Base-by-base conservation (phyloP, 2,797 vertebrate species). In the Sebastes taczanowskii region DNA sequence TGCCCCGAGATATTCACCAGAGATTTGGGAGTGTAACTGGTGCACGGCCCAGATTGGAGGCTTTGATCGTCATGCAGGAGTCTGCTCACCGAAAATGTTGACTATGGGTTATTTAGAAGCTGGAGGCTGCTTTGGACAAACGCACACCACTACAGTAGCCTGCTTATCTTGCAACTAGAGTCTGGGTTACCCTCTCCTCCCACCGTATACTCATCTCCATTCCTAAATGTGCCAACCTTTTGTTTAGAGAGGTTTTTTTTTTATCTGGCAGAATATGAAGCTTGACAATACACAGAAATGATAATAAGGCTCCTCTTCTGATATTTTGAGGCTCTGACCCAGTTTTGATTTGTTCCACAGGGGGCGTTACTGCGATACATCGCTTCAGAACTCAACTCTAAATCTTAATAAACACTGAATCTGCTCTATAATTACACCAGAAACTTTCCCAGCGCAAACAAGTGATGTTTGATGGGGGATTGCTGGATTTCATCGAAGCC, bases 271-370 rank as follows among this genome's bases (percentile, higher is more conserved):
- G 80, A 86, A 79, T 80, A 80, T 71, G 82, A 82, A 91, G 85
- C 85, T 86, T 55, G 76, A 90, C 88, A 91, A 89, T 82, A 88
- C 86, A 87, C 83, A 86, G 85, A 85, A 74, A 90, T 89, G 65
- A 89, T 92, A 93, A 92, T 93, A 87, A 93, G 85, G 81, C 89
- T 90, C 71, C 74, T 89, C 76, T 88, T 88, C 80, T 90, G 88
- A 89, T 93, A 91, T 92, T 93, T 85, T 79, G 66, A 92, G 89
- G 82, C 91, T 90, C 84, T 95, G 94, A 94, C 94, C 94, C 93
- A 95, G 88, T 94, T 95, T 91, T 82, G 91, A 88, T 92, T 88
- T 85, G 80, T 89, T 92, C 88, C 84, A 90, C 23, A 3, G 86
- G 90, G 88, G 83, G 78, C 46, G 56, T 80, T 84, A 11, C 81